Percentiles rank a stretch among this genome's conserved stretches.
These are phyloP conservation scores for Hesperia comma DNA, from an alignment of 2,888 invertebrate species.

Conservation along the genomic window DNA sequence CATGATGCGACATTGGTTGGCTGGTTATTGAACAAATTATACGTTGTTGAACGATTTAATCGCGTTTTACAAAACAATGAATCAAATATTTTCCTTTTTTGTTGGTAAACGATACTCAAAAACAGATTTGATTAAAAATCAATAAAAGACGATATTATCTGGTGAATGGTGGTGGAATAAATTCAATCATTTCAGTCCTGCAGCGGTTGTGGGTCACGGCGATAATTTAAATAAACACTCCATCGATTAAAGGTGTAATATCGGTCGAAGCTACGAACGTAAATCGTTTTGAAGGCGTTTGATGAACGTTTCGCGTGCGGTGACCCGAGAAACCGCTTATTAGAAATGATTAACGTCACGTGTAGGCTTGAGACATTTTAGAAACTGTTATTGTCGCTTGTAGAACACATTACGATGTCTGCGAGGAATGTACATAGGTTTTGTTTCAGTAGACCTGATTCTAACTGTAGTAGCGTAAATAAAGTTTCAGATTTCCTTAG, in stretches of 20 bases:
- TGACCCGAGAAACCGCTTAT: conserved; percentile 41
- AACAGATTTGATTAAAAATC: too few relatives aligned
- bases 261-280: conserved; percentile 16
- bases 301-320: conserved; percentile 45
- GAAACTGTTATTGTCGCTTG: neutral
- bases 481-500: too few relatives aligned
- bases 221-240: conserved; percentile 29
- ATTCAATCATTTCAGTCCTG: neutral
- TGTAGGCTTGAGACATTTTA: conserved; percentile 17
- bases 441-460: too few relatives aligned
- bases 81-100: too few relatives aligned
- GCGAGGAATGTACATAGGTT: neutral
- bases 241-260: conserved; percentile 32
- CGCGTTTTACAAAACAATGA: too few relatives aligned
- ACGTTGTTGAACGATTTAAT: too few relatives aligned
- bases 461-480: too few relatives aligned
- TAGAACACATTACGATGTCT: neutral
- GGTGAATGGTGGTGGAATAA: neutral
- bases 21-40: too few relatives aligned
- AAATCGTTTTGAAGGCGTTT: conserved; percentile 36
- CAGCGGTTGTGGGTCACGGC: conserved; percentile 1
- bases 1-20: too few relatives aligned
- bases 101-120: too few relatives aligned
- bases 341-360: conserved; percentile 37
- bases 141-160: neutral